Percentiles rank a stretch among this genome's conserved stretches.
Evolutionary conservation across 2,888 invertebrate species (phyloP).

Genomic region (Anaspis maculata): DNA sequence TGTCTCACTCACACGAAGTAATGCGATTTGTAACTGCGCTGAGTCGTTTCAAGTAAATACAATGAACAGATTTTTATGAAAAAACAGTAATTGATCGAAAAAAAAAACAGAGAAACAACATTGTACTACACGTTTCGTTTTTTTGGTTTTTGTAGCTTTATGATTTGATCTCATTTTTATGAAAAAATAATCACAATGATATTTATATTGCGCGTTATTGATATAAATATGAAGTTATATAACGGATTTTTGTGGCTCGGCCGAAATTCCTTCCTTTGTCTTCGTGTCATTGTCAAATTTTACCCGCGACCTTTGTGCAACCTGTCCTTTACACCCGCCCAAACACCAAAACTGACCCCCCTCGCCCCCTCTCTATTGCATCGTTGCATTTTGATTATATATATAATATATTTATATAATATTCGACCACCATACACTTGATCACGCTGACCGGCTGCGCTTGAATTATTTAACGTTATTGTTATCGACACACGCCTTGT

Average conservation of each 20-base stretch:
- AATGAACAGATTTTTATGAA: no score
- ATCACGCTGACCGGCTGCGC: conserved; percentile 16
- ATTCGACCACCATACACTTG: conserved; percentile 38
- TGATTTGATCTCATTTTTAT: no score
- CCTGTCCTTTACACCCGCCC: conserved; percentile 33
- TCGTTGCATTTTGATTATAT: conserved; percentile 44
- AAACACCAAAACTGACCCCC: conserved; percentile 7
- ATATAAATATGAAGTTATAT: no score
- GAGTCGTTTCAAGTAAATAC: no score
- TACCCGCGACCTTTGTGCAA: conserved; percentile 39
- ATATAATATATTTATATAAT: no score
- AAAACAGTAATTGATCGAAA: conserved; percentile 1
- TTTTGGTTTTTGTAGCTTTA: no score
- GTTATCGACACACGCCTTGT: neutral
- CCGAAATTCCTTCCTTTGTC: conserved; percentile 61
- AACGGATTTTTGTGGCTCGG: conserved; percentile 41
- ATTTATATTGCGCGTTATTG: no score
- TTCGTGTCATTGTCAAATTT: conserved; percentile 69
- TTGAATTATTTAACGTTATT: conserved; percentile 9
- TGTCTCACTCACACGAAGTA: conserved; percentile 2
- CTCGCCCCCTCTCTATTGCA: conserved; percentile 36
- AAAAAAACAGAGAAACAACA: conserved; percentile 30
- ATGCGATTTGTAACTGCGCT: conserved; percentile 14
- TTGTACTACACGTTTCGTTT: no score
- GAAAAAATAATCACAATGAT: no score